Conservation (phyloP, 1,140 invertebrate genomes). For the Drosophila punjabiensis region DNA sequence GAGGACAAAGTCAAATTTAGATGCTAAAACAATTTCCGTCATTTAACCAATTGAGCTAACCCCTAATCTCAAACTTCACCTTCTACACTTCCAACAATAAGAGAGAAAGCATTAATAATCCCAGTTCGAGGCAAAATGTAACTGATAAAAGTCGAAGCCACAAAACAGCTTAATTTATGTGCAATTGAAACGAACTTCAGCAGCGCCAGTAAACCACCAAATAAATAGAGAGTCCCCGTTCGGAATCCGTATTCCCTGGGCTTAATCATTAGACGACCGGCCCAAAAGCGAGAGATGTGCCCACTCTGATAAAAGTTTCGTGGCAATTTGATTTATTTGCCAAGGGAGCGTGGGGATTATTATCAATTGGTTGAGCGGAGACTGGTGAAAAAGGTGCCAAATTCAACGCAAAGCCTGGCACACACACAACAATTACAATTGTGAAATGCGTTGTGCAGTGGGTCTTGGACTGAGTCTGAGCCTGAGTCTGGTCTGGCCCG, state of each 20-base stretch:
- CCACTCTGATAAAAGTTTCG: slow-evolving; percentile 35
- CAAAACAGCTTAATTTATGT: slow-evolving; percentile 42
- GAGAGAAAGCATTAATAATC: slow-evolving; percentile 40
- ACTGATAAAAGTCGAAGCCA: slow-evolving; percentile 24
- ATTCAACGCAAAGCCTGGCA: slow-evolving; percentile 41
- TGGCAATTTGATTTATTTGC: slow-evolving; percentile 58
- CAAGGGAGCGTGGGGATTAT: slow-evolving; percentile 8
- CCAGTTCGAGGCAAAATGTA: not conserved
- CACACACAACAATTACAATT: slow-evolving; percentile 57
- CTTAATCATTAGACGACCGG: slow-evolving; percentile 33
- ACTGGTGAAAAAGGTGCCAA: slow-evolving; percentile 40
- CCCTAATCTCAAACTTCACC: not conserved
- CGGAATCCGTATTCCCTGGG: slow-evolving; percentile 4
- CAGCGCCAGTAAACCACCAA: slow-evolving; percentile 2
- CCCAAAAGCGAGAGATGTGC: slow-evolving; percentile 28
- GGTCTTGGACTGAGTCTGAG: not conserved
- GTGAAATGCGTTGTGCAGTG: slow-evolving; percentile 56
- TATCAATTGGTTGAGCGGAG: slow-evolving; percentile 26
- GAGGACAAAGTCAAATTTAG: slow-evolving; percentile 6
- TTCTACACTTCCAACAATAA: not conserved
- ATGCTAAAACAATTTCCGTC: slow-evolving; percentile 33
- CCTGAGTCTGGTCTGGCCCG: not conserved
- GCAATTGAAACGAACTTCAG: slow-evolving; percentile 8
- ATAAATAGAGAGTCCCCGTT: slow-evolving; percentile 4
- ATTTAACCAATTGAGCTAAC: slow-evolving; percentile 17